These are phyloP conservation scores for Nasonia giraulti DNA, from an alignment of 1,140 invertebrate species.

Conservation along the genomic window DNA sequence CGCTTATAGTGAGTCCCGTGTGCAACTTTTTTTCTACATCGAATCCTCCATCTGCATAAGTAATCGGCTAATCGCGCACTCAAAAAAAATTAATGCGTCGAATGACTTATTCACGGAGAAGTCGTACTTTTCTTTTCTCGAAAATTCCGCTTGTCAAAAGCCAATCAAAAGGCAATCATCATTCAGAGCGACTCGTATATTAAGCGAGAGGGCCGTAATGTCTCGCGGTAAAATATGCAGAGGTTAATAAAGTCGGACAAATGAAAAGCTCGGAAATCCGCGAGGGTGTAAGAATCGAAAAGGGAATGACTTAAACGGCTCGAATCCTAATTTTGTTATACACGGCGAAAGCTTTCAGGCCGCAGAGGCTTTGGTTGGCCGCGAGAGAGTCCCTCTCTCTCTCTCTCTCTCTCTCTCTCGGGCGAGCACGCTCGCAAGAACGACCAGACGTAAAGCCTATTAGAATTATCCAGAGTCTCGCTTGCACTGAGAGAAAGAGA, in stretches of 20 bases:
- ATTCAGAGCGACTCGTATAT: not conserved
- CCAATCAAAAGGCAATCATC: not conserved
- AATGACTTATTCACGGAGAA: too few species aligned
- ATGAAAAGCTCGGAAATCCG: not conserved
- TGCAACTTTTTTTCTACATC: not conserved
- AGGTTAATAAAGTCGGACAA: not conserved
- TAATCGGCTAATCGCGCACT: too few species aligned
- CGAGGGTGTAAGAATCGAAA: not conserved
- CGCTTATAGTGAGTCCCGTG: not conserved
- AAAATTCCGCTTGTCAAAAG: not conserved
- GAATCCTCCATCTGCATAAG: not conserved
- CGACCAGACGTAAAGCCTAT: not conserved
- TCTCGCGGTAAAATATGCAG: not conserved
- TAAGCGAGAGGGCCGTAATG: not conserved
- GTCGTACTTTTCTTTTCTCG: too few species aligned
- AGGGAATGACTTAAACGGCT: not conserved
- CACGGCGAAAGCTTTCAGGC: not conserved
- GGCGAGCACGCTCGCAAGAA: not conserved
- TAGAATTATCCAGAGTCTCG: not conserved
- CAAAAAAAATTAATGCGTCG: too few species aligned
- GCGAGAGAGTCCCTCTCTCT: not conserved
- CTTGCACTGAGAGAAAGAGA: not conserved
- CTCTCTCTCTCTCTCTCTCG: not conserved
- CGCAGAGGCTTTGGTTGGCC: not conserved
- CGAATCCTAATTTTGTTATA: conserved; percentile 1